Percentiles rank a stretch among this genome's conserved stretches.
These are phyloP conservation scores for Zophobas morio DNA, from an alignment of 1,140 invertebrate genomes.

Conservation along the genomic window DNA sequence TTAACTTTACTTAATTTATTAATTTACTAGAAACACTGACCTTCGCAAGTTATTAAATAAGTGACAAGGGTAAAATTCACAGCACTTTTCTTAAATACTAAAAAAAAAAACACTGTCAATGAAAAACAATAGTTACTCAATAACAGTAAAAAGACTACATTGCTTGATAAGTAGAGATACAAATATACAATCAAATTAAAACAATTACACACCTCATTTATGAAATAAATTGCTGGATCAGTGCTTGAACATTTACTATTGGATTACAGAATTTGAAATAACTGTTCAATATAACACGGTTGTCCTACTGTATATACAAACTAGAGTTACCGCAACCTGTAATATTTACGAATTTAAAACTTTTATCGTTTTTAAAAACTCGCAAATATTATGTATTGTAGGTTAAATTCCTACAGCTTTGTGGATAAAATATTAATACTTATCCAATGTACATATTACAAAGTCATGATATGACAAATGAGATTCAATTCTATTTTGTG, in stretches of 20 bases:
- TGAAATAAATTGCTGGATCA: slow-evolving; percentile 1
- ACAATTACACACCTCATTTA: background rate
- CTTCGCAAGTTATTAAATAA: background rate
- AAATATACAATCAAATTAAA: background rate
- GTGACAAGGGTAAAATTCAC: background rate
- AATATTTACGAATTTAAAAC: slow-evolving; percentile 6
- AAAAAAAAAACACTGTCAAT: no score
- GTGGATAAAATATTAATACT: slow-evolving; percentile 26
- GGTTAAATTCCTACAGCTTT: slow-evolving; percentile 22
- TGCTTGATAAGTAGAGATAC: no score
- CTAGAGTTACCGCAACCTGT: slow-evolving; percentile 1
- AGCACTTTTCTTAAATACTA: no score
- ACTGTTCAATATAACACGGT: slow-evolving; percentile 23
- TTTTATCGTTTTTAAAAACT: slow-evolving; percentile 9
- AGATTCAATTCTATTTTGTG: slow-evolving; percentile 38
- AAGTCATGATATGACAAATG: slow-evolving; percentile 45
- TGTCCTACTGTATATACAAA: slow-evolving; percentile 19
- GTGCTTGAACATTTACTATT: slow-evolving; percentile 24
- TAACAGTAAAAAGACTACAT: no score
- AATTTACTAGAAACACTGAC: slow-evolving; percentile 22
- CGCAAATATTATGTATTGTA: slow-evolving; percentile 28
- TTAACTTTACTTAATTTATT: slow-evolving; percentile 24
- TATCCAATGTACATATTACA: slow-evolving; percentile 21
- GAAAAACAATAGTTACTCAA: no score
- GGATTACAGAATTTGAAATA: slow-evolving; percentile 22